Evolutionary conservation across 2,113 vertebrate genomes (phyloP), one percentile per base, ranked within the genome.

Genomic region (Odontophorus gujanensis): DNA sequence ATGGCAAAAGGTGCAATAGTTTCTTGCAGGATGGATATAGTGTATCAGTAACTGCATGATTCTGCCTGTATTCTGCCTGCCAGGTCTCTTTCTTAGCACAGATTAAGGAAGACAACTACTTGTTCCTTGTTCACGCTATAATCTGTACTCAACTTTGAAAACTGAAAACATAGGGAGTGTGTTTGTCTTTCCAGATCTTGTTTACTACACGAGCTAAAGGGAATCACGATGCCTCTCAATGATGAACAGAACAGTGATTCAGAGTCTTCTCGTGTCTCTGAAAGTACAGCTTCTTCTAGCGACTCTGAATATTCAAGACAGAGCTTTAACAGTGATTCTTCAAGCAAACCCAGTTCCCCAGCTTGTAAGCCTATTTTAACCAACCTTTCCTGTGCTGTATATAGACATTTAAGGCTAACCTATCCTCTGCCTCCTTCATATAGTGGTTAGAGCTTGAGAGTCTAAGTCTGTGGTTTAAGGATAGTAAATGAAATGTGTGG

Each of bases 341-440:
- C 98, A 87, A 99, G 99, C 98, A 99, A 99, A 79, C 98, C 98
- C 73, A 98, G 98, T 95, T 98, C 99, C 5, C 99, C 99, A 55
- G 98, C 98, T 0, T 99, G 99, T 99, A 97, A 98, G 99, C 95
- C 26, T 24, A 1, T 19, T 91, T 90, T 69, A 84, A 7, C 77
- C 74, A 84, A 7, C 77, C 80, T 68, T 72, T 45, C 82, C 55
- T 91, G 67, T 9, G 4, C 5, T 74, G 63, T 73, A 30, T 71
- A 32, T 40, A 28, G 32, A 45, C 21, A 47, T 79, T 43, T 66
- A 62, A 87, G 55, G 78, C 78, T 74, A 91, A 93, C 63, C 36
- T 79, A 11, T 28, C 32, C 85, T 8, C 0, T 87, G 93, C 87
- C 50, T 89, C 62, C 85, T 92, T 90, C 58, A 84, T 89, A 45